Evolutionary conservation across 2,113 vertebrate species (phyloP), one percentile per base, ranked within the genome.

Genomic region (Tretioscincus oriximinensis): DNA sequence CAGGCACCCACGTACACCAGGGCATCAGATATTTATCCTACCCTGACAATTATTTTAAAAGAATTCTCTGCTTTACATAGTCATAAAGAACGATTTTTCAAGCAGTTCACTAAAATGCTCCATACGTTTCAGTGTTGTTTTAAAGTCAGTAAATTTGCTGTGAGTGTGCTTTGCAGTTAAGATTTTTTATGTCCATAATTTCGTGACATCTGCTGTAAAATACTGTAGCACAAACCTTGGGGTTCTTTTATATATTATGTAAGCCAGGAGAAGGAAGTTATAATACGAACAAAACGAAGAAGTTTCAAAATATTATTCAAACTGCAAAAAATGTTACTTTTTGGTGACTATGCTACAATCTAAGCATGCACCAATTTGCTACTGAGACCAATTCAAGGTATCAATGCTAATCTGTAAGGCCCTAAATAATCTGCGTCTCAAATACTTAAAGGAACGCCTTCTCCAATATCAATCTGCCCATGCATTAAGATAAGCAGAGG

Each of bases 31-130:
- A 92, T 93, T 92, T 91, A 88, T 93, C 91, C 93, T 86, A 82
- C 69, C 80, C 87, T 92, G 84, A 85, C 90, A 90, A 92, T 94
- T 91, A 94, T 90, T 93, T 93, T 92, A 87, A 94, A 94, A 93
- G 87, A 91, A 92, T 89, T 86, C 87, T 85, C 77, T 93, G 69
- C 71, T 92, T 87, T 82, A 69, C 66, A 76, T 82, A 64, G 29
- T 5, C 20, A 14, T n/a, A 49, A 31, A 65, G 61, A 4, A 26
- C 9, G 9, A 10, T 26, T 10, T 11, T 11, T 45, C 41, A 10
- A 3, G 47, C 76, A 79, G 88, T 87, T 79, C 90, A 89, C 87
- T 87, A 86, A 77, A 91, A 77, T 81, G 47, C 70, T 87, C 88
- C 85, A 77, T 87, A 85, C 77, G 66, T 51, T 66, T 21, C 0